Evolutionary conservation across 2,797 vertebrate species (phyloP), one percentile per base, ranked within the genome.

Genomic region (Leuciscus waleckii): DNA sequence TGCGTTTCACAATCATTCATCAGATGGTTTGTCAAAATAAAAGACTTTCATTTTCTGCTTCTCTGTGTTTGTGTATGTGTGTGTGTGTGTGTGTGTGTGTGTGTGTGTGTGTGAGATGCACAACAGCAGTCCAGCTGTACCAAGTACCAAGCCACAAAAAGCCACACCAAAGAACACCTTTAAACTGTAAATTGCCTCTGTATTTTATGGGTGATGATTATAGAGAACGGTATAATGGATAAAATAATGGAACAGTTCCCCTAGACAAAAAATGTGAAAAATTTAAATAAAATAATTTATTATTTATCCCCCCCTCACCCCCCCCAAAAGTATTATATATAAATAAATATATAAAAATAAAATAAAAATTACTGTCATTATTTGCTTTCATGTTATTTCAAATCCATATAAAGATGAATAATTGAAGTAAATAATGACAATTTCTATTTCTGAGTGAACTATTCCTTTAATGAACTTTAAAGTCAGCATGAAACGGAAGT

Each of bases 41-140:
- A 87, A 89, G 49, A 74, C 49, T 80, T 82, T 88, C 43, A 86
- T 86, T 76, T 85, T 58, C 85, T 78, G 85, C 54, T 56, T 73
- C 70, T 46, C 1, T 46, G 3, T 46, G 10, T 43, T 2, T 17
- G 1, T 51, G 0, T 17, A 16, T 17, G 4, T 49, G 16, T 83
- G 26, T 26, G 10, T 61, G 2, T 35, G 32, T 35, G 41, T 19
- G 8, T 65, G 32, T 65, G 37, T 46, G 26, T 79, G 39, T 68
- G 61, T 43, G 14, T 43, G 32, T 79, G 54, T 16, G 37, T 29
- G 29, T 43, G 21, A 32, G 23, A 11, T 51, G 46, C 13, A 39
- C 56, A 32, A 23, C 32, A 69, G 21, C 13, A 19, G 46, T 69
- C 46, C 13, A 81, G 46, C 32, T 37, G 79, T 29, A 29, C 29